A percentile compares a stretch with the other conserved stretches of the same genome.
phyloP scores from a whole-genome alignment of 2,113 vertebrate genomes.

The Prunella fulvescens region DNA sequence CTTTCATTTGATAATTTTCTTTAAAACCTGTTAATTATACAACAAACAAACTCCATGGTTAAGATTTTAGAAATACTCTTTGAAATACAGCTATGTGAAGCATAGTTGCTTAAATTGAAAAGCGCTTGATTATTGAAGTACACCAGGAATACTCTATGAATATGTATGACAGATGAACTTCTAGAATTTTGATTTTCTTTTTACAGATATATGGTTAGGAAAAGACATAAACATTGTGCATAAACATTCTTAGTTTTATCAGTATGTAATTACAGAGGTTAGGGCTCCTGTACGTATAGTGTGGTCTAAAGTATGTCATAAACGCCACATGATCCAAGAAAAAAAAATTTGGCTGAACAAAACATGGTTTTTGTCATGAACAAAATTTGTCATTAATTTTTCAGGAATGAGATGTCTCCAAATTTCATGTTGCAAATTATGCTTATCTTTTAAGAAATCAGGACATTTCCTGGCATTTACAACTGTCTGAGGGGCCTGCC shows the following conservation, averaged over 20 bases:
- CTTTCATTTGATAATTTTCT: background rate
- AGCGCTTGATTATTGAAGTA: background rate
- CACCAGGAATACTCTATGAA: background rate
- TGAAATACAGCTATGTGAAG: background rate
- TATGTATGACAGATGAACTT: background rate
- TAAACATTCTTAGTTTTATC: conserved; percentile 30
- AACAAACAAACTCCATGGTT: background rate
- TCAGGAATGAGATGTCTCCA: conserved; percentile 32
- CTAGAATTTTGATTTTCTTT: conserved; percentile 29
- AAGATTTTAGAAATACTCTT: background rate
- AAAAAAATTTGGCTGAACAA: conserved; percentile 10
- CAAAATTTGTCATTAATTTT: background rate
- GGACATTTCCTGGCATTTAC: background rate
- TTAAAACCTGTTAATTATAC: background rate
- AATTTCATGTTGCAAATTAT: background rate
- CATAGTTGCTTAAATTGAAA: background rate
- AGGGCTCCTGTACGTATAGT: background rate
- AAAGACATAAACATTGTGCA: conserved; percentile 42
- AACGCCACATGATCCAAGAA: conserved; percentile 12
- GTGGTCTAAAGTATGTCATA: background rate
- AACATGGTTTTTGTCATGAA: background rate
- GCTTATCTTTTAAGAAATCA: conserved; percentile 30
- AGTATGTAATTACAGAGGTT: conserved; percentile 35
- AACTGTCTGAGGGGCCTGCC: background rate
- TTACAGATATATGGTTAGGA: background rate